Base-by-base conservation (phyloP, 1,140 invertebrate genomes). In the Delia radicum region DNA sequence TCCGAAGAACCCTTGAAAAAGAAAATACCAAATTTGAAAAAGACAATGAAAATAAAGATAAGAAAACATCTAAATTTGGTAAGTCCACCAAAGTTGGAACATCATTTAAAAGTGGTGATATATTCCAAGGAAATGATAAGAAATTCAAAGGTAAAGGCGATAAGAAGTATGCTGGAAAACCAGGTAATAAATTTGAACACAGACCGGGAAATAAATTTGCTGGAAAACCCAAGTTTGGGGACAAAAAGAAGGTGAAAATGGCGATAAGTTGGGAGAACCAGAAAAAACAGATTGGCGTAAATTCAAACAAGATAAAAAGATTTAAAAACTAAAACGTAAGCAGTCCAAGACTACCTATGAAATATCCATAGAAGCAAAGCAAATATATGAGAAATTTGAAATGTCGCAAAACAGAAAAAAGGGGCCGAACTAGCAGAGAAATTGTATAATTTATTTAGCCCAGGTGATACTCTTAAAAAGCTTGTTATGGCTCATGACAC, bases 401-500 rank as follows among this genome's bases (percentile, higher is more conserved):
- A 79, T 89, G 82, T 61, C 88, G 89, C 31, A 87, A 88, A 0
- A 89, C 90, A 18, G 84, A 88, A 75, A 89, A 92, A 18, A 91
- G 93, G n/a, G 79, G 83, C 87, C 28, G 89, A 92, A 74, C 85
- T 95, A 29, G 92, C 92, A 74, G 89, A 91, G 79, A 89, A 96
- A 78, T 84, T 97, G 8, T 92, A 93, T 81, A 81, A 88, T 28
- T 82, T 95, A 46, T 85, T 97, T 8, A 81, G 80, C 0, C 91
- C 92, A 83, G 92, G 90, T n/a, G 84, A 81, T 1, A 90, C 93
- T 72, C 93, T 93, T 82, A 87, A 89, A 81, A 91, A 92, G 87
- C 89, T 97, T 77, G 91, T 95, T 4, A 90, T 93, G 78, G 91
- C 94, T 1, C 96, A 98, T 87, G 96, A 98, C 81, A 92, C 94